These are phyloP conservation scores for Myrmecobius fasciatus DNA, from an alignment of 2,113 vertebrate genomes.

Conservation along the genomic window DNA sequence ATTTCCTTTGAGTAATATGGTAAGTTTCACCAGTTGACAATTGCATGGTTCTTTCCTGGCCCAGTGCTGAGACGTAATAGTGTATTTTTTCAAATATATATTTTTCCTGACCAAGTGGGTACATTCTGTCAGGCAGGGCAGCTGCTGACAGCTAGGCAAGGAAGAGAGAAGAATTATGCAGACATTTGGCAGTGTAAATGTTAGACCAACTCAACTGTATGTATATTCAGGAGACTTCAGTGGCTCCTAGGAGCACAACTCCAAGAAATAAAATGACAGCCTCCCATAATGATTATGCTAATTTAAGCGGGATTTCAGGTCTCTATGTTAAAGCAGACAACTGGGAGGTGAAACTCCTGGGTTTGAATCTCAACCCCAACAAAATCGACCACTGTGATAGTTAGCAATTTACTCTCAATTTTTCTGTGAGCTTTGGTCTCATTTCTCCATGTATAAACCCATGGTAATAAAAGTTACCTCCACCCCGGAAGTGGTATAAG, in stretches of 20 bases:
- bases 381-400: constrained; percentile 67
- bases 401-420: constrained; percentile 56
- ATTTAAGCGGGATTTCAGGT: constrained; percentile 16
- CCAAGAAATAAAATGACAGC: constrained; percentile 71
- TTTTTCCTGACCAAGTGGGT: constrained; percentile 68
- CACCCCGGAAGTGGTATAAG: constrained; percentile 53
- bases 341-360: constrained; percentile 59
- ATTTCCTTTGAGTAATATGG: constrained; percentile 47
- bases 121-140: constrained; percentile 65
- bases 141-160: constrained; percentile 69
- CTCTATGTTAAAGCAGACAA: constrained; percentile 30
- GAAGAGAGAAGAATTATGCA: constrained; percentile 70
- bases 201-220: constrained; percentile 68
- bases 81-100: constrained; percentile 34
- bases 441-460: constrained; percentile 60
- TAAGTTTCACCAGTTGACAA: constrained; percentile 39
- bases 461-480: constrained; percentile 75
- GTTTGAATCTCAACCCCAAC: constrained; percentile 62
- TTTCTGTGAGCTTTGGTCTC: constrained; percentile 58
- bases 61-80: constrained; percentile 43
- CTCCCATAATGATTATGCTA: constrained; percentile 71
- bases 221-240: constrained; percentile 70
- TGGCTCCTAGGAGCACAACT: constrained; percentile 61
- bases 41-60: constrained; percentile 31
- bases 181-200: constrained; percentile 74